Percentiles rank a stretch among this genome's conserved stretches.
phyloP scores from a whole-genome alignment of 2,797 vertebrate genomes.

The Atherinosoma microstoma region DNA sequence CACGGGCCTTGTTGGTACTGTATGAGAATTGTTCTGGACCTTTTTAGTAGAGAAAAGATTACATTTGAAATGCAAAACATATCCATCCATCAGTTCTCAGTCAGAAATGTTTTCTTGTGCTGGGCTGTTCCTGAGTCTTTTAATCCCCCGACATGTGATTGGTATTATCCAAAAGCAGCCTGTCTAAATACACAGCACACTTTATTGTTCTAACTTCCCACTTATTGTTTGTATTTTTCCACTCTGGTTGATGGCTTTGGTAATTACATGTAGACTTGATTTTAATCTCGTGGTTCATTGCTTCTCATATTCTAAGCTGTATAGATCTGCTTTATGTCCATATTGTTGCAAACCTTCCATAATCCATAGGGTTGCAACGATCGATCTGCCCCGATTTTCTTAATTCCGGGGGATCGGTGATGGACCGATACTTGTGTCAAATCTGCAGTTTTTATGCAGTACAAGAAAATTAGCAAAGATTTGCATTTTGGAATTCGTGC shows the following conservation, averaged over 20 bases:
- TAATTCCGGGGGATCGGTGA: too few species aligned
- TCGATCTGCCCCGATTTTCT: too few species aligned
- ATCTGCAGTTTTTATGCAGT: too few species aligned
- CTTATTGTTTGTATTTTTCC: slow-evolving; percentile 7
- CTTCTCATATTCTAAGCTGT: slow-evolving; percentile 3
- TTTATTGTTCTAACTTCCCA: slow-evolving; percentile 3
- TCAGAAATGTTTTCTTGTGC: slow-evolving; percentile 22
- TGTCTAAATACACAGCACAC: slow-evolving; percentile 2
- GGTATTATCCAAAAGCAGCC: slow-evolving; percentile 35
- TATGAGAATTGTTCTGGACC: background rate
- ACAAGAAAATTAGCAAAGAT: too few species aligned
- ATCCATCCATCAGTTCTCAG: background rate
- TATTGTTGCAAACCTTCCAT: background rate
- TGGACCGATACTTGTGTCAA: too few species aligned
- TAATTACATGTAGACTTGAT: background rate
- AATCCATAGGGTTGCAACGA: background rate
- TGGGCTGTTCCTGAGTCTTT: slow-evolving; percentile 38
- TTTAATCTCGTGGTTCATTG: background rate
- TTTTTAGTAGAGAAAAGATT: slow-evolving; percentile 5
- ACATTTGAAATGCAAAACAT: background rate
- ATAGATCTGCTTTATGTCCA: background rate
- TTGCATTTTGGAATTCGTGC: too few species aligned
- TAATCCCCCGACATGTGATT: slow-evolving; percentile 29
- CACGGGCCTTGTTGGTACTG: slow-evolving; percentile 15
- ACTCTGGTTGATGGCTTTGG: background rate